Base-by-base conservation (phyloP, 2,888 invertebrate species). In the Iphiclides podalirius region DNA sequence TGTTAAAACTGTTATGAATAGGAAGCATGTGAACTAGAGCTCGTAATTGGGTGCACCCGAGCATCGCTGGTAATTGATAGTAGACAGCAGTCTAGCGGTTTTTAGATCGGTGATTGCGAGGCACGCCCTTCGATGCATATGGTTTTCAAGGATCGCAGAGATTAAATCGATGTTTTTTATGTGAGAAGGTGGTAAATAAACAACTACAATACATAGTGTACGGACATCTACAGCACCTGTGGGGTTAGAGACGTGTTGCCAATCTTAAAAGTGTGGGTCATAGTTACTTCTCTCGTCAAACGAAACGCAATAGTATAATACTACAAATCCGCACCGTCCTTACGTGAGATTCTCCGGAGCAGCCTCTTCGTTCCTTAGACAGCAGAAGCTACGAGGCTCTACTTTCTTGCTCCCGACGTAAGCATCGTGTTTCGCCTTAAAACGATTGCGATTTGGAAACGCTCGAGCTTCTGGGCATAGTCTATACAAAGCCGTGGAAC, bases 11-110 rank as follows among this genome's bases (percentile, higher is more conserved):
- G 60, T 64, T 75, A 75, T 77, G 78, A 75, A 77, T 78, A 80
- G 74, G 78, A 78, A 81, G 76, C 75, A 84, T 80, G 80, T 81
- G 80, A 80, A 82, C 72, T 72, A 75, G 74, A 76, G 75, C 75
- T 72, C 73, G 79, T 86, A 83, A 87, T 85, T 83, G 84, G 80
- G 80, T 78, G 81, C 82, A 84, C 68, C 77, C 72, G 76, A 83
- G 77, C 82, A 78, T 67, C 69, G 70, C 71, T 74, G 67, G 84
- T 86, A 86, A 86, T 86, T 87, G 84, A 87, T 85, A 84, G 70
- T n/a, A 72, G 75, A 71, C 70, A 72, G 66, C 67, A 6, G 26
- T 9, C 26, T 86, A 87, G 85, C 87, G 86, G 86, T 84, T 77
- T 31, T 72, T 76, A 60, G 58, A 70, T 44, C 39, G 35, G 20